A percentile compares a stretch with the other conserved stretches of the same genome.
phyloP scores from a whole-genome alignment of 1,140 invertebrate genomes.

The Pogonomyrmex californicus region DNA sequence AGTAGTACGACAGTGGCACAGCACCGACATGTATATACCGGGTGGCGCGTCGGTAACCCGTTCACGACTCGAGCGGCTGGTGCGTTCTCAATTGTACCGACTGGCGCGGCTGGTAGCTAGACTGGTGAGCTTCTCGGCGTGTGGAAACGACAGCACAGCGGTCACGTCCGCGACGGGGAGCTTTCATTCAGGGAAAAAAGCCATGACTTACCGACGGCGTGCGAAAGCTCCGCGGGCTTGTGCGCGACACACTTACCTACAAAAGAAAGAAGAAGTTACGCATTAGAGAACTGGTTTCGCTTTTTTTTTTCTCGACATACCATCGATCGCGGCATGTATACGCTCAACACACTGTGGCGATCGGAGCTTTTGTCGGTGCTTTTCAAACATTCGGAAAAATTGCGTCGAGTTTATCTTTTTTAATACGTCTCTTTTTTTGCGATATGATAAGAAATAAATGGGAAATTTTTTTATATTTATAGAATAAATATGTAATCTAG shows the following conservation, averaged over 20 bases:
- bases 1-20: conserved; percentile 52
- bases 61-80: background rate
- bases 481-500: background rate
- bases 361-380: background rate
- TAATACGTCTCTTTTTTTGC: background rate
- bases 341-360: background rate
- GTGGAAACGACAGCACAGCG: background rate
- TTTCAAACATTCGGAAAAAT: background rate
- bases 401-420: too few species aligned
- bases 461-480: background rate
- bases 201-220: conserved; percentile 71
- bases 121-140: conserved; percentile 53
- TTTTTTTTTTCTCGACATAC: background rate
- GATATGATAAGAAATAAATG: background rate
- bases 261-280: conserved; percentile 61
- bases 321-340: background rate
- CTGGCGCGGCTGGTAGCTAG: background rate
- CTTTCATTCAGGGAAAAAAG: conserved; percentile 61
- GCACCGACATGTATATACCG: conserved; percentile 20
- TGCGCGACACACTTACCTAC: conserved; percentile 69
- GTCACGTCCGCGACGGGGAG: conserved; percentile 24
- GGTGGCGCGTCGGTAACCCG: conserved; percentile 43
- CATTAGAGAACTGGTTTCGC: conserved; percentile 6
- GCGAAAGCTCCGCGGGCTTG: background rate
- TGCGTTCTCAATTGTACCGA: conserved; percentile 55